Percentiles rank a stretch among this genome's conserved stretches.
Conservation (phyloP, 2,888 invertebrate genomes). For the Coremacera marginata region DNA sequence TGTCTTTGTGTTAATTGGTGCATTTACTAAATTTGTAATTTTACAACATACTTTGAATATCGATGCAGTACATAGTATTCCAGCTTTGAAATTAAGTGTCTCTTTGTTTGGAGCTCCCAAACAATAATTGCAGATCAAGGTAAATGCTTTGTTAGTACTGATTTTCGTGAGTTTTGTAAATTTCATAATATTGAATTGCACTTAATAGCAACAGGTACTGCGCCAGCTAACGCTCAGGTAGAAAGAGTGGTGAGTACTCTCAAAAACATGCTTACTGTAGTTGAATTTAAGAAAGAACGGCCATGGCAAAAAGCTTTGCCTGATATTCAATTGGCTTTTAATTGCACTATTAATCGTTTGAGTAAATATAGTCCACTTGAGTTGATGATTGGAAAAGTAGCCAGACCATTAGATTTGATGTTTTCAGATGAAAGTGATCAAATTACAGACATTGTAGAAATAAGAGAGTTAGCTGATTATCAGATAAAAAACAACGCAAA, state of each 20-base stretch:
- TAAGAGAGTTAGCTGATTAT: slow-evolving; percentile 4
- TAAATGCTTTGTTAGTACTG: slow-evolving; percentile 16
- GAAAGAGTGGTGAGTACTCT: slow-evolving; percentile 20
- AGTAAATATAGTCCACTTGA: slow-evolving; percentile 27
- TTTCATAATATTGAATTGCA: slow-evolving; percentile 8
- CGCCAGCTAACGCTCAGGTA: slow-evolving; percentile 30
- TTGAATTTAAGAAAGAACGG: slow-evolving; percentile 10
- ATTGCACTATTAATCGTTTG: slow-evolving; percentile 20
- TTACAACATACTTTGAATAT: slow-evolving; percentile 36
- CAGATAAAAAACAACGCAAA: slow-evolving; percentile 27
- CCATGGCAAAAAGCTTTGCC: slow-evolving; percentile 26
- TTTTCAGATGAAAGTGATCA: slow-evolving; percentile 22
- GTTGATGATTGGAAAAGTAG: slow-evolving; percentile 31
- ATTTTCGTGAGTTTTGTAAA: slow-evolving; percentile 32
- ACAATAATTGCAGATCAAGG: slow-evolving; percentile 7
- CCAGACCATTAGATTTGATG: slow-evolving; percentile 4
- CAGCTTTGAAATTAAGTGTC: slow-evolving; percentile 16
- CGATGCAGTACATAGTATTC: slow-evolving; percentile 36
- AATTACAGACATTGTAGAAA: neutral
- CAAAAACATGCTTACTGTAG: slow-evolving; percentile 33
- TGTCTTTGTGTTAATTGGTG: slow-evolving; percentile 24
- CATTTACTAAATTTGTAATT: too few species aligned
- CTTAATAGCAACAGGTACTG: slow-evolving; percentile 27
- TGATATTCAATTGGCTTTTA: slow-evolving; percentile 32
- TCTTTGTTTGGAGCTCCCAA: slow-evolving; percentile 9